Evolutionary conservation across 2,113 vertebrate genomes (phyloP).

Genomic region (Regulus satrapa): DNA sequence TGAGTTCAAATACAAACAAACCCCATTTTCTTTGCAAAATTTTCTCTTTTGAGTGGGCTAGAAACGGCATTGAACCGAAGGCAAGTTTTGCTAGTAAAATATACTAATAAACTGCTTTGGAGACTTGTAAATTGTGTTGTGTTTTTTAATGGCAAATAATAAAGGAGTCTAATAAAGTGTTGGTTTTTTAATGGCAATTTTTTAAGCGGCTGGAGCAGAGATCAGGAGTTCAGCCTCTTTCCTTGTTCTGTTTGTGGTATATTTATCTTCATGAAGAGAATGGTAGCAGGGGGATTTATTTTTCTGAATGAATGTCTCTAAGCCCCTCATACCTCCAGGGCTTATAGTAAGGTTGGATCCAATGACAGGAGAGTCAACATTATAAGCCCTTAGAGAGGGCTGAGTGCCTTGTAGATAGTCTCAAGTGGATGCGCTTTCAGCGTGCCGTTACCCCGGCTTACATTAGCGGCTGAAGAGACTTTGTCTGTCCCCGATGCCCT

Average conservation of each 20-base stretch:
- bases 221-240: constrained; percentile 62
- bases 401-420: constrained; percentile 74
- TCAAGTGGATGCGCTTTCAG: constrained; percentile 83
- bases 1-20: not conserved
- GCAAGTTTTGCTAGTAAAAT: constrained; percentile 52
- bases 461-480: constrained; percentile 76
- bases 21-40: not conserved
- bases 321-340: constrained; percentile 70
- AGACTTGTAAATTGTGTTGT: constrained; percentile 7
- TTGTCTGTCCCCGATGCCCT: constrained; percentile 73
- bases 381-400: constrained; percentile 74
- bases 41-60: not conserved
- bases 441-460: constrained; percentile 73
- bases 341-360: constrained; percentile 75
- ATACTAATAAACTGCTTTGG: not conserved
- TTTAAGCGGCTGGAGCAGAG: constrained; percentile 37
- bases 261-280: constrained; percentile 72
- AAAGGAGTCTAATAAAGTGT: constrained; percentile 20
- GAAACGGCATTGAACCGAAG: not conserved
- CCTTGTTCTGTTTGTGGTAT: constrained; percentile 65
- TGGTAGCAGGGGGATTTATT: constrained; percentile 68
- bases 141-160: constrained; percentile 51
- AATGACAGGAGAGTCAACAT: constrained; percentile 78
- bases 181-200: constrained; percentile 69
- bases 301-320: constrained; percentile 71